Conservation (phyloP, 1,140 invertebrate species). For the Drosophila ercepeae region DNA sequence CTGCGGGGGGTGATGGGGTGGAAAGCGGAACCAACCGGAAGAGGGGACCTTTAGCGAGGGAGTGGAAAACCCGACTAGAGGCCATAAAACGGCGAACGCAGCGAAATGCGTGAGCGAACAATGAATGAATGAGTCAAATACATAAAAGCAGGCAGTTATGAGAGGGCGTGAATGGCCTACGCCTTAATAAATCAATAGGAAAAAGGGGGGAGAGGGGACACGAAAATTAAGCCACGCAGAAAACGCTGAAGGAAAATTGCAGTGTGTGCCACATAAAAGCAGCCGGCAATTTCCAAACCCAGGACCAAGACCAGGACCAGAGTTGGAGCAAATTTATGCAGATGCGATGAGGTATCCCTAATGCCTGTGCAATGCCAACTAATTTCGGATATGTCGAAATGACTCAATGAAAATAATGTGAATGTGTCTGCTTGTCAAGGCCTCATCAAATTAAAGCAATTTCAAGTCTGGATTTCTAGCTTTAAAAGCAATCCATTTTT, state of each 20-base stretch:
- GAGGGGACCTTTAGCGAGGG: not conserved
- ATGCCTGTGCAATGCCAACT: slow-evolving; percentile 32
- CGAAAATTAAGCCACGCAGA: slow-evolving; percentile 31
- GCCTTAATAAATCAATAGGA: slow-evolving; percentile 53
- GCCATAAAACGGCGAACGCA: slow-evolving; percentile 34
- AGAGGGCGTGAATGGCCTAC: slow-evolving; percentile 37
- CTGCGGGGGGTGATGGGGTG: not conserved
- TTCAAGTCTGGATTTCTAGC: slow-evolving; percentile 20
- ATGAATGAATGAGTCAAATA: slow-evolving; percentile 43
- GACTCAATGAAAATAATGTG: slow-evolving; percentile 1
- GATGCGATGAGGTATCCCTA: slow-evolving; percentile 46
- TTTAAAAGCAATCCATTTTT: not conserved
- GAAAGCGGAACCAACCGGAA: slow-evolving; percentile 4
- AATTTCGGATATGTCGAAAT: slow-evolving; percentile 22
- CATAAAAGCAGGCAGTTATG: slow-evolving; percentile 29
- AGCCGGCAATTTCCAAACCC: slow-evolving; percentile 15
- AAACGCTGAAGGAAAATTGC: slow-evolving; percentile 28
- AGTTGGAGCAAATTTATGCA: slow-evolving; percentile 37
- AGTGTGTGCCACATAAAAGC: slow-evolving; percentile 28
- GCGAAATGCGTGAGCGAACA: slow-evolving; percentile 41
- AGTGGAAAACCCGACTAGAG: slow-evolving; percentile 14
- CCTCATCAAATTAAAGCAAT: slow-evolving; percentile 22
- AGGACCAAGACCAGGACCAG: too few relatives aligned
- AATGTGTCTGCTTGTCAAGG: slow-evolving; percentile 6
- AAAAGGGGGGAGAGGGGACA: not conserved